A percentile compares a stretch with the other conserved stretches of the same genome.
These are phyloP conservation scores for Spongia lamella DNA, from an alignment of 37 sponge, comb jelly and placozoan genomes.

Conservation along the genomic window DNA sequence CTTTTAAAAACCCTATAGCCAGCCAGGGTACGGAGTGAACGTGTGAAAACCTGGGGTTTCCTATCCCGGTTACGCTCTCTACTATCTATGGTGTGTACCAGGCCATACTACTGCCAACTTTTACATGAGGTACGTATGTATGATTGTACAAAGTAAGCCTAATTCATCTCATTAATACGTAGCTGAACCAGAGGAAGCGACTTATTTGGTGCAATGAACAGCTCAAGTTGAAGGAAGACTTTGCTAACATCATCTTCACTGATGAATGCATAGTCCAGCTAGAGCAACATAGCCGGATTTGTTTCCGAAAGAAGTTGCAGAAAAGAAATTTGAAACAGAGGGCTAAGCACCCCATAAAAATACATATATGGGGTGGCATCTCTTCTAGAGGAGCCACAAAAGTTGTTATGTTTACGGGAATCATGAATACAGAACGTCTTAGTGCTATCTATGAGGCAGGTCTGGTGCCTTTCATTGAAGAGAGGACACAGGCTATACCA, in stretches of 20 bases:
- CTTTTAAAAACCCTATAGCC: too few species aligned
- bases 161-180: too few species aligned
- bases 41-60: too few species aligned
- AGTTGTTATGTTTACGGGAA: too few species aligned
- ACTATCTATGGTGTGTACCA: too few species aligned
- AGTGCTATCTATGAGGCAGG: too few species aligned
- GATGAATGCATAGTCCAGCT: conserved; percentile 30
- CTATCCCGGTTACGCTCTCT: too few species aligned
- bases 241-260: conserved; percentile 32
- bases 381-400: conserved; percentile 29
- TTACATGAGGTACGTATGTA: conserved; percentile 15
- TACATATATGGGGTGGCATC: conserved; percentile 63
- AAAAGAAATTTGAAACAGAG: conserved; percentile 8
- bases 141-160: too few species aligned
- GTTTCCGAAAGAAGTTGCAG: conserved; percentile 17
- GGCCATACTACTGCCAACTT: conserved; percentile 32
- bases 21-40: too few species aligned
- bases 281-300: too few species aligned
- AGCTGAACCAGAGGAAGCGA: conserved; percentile 30
- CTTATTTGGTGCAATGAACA: conserved; percentile 15
- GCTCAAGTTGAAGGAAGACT: conserved; percentile 18
- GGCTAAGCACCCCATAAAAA: too few species aligned
- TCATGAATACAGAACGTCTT: too few species aligned
- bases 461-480: neutral
- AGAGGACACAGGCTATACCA: conserved; percentile 21